These are phyloP conservation scores for Theristus sp. DNA, from an alignment of 2,888 invertebrate genomes.

Conservation along the genomic window DNA sequence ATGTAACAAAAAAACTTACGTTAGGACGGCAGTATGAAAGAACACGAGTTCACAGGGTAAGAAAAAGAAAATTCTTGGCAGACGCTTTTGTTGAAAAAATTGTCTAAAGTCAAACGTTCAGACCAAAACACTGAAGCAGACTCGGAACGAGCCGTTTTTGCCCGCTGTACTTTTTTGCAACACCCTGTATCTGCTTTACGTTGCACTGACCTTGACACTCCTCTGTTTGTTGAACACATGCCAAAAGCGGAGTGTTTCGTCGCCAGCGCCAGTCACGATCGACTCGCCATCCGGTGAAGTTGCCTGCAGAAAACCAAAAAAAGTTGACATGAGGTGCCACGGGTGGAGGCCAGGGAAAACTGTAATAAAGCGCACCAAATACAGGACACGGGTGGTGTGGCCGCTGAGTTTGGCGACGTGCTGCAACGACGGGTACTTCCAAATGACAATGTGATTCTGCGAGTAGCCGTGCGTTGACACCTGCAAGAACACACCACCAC, in stretches of 20 bases:
- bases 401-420: conserved; percentile 93
- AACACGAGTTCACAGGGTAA: too few relatives aligned
- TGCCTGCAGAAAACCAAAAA: conserved; percentile 37
- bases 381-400: conserved; percentile 82
- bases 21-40: too few relatives aligned
- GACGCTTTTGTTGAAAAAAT: too few relatives aligned
- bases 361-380: conserved; percentile 39
- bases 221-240: conserved; percentile 95
- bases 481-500: too few relatives aligned
- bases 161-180: not conserved
- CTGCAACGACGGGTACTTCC: conserved; percentile 92
- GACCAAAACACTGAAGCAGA: conserved; percentile 8
- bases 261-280: conserved; percentile 94
- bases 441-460: conserved; percentile 92
- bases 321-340: not conserved
- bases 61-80: too few relatives aligned
- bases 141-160: too few relatives aligned
- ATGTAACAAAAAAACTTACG: conserved; percentile 12
- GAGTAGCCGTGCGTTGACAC: conserved; percentile 90
- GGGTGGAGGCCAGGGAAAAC: not conserved
- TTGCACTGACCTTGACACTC: conserved; percentile 38
- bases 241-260: conserved; percentile 94
- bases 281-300: conserved; percentile 95
- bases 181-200: not conserved
- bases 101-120: too few relatives aligned